Conservation (phyloP, 2,113 vertebrate genomes). For the Vulpes lagopus region DNA sequence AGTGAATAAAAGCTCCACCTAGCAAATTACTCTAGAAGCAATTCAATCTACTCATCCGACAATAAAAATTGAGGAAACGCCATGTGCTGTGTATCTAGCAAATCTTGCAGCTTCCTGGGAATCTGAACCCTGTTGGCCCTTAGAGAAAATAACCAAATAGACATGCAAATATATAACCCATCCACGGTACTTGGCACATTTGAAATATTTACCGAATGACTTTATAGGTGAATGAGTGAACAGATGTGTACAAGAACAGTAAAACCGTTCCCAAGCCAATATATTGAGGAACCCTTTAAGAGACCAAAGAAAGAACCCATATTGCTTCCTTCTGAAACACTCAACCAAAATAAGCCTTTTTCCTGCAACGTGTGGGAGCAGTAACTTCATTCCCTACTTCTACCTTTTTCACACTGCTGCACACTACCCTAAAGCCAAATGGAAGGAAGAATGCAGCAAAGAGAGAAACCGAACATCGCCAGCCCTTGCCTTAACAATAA, state of each 20-base stretch:
- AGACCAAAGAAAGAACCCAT: background rate
- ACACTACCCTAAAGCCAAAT: background rate
- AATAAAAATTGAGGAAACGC: conserved; percentile 4
- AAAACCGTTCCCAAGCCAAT: background rate
- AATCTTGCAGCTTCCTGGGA: background rate
- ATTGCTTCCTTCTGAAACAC: background rate
- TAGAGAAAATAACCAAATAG: background rate
- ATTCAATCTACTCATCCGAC: background rate
- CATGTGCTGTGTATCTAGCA: background rate
- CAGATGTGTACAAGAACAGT: background rate
- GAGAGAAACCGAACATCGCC: background rate
- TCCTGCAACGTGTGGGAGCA: background rate
- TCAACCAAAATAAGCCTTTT: background rate
- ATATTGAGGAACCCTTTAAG: background rate
- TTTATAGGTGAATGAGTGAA: background rate
- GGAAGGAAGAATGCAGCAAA: background rate
- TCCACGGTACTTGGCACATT: too few relatives aligned
- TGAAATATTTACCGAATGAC: background rate
- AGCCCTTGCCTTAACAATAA: background rate
- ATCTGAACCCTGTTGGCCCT: background rate
- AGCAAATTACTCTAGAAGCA: background rate
- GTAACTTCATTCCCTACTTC: background rate
- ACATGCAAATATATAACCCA: background rate
- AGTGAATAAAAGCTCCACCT: background rate
- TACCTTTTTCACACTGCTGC: too few relatives aligned